phyloP scores from a whole-genome alignment of 2,888 invertebrate species.

The Leuctra nigra region DNA sequence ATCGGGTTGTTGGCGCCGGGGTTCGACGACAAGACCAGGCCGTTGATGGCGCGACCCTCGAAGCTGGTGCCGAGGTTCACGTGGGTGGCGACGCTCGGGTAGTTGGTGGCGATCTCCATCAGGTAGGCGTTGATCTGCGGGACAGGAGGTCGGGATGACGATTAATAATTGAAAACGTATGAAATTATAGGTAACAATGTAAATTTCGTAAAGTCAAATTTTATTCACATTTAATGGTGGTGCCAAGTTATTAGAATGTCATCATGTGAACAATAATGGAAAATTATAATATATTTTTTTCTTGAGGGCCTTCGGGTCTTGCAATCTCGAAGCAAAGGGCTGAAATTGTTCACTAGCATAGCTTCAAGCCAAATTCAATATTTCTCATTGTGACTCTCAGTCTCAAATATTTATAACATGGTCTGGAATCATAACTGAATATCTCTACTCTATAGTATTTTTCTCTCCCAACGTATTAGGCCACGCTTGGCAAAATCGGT shows the following conservation, averaged over 20 bases:
- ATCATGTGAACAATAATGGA: not conserved
- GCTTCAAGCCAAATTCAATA: too few relatives aligned
- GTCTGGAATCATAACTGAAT: too few relatives aligned
- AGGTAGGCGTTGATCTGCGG: constrained; percentile 20
- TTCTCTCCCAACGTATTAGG: too few relatives aligned
- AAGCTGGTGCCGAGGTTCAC: constrained; percentile 51
- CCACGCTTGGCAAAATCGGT: too few relatives aligned
- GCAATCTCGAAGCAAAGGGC: too few relatives aligned
- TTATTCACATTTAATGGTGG: not conserved
- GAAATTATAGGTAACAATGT: not conserved
- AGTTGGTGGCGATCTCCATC: constrained; percentile 28
- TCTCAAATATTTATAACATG: too few relatives aligned
- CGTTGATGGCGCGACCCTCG: constrained; percentile 51
- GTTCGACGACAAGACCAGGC: constrained; percentile 44
- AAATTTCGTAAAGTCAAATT: not conserved
- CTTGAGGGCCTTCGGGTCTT: too few relatives aligned
- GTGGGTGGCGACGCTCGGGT: constrained; percentile 48
- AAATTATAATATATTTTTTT: too few relatives aligned
- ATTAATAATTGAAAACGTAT: not conserved
- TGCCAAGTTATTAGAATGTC: not conserved
- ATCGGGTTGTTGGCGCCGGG: constrained; percentile 43
- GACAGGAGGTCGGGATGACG: not conserved
- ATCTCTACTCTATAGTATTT: too few relatives aligned
- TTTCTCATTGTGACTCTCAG: too few relatives aligned
- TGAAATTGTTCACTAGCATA: too few relatives aligned